Base-by-base conservation (phyloP, 2,888 invertebrate genomes). In the Epinotia demarniana region DNA sequence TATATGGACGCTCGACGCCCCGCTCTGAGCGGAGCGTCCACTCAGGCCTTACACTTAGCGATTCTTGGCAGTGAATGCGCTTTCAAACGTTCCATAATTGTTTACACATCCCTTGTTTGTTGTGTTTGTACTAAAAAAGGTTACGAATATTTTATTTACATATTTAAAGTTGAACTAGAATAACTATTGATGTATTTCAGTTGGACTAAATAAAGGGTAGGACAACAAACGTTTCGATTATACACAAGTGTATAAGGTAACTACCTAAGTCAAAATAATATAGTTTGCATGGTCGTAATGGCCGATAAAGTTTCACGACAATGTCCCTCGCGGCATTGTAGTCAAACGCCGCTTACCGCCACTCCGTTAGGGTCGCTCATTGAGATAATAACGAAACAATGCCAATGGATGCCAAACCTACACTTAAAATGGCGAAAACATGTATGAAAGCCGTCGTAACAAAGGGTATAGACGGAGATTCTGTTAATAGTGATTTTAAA, bases 341-440 rank as follows among this genome's bases (percentile, higher is more conserved):
- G 23, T 72, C 77, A 79, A 79, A 77, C 78, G 79, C 79, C 72
- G 76, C 74, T 81, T 77, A 85, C 83, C 78, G 78, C 77, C 80
- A 81, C 81, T 81, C 61, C 60, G 81, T 79, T 79, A 77, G 73
- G 80, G 79, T 71, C 78, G 78, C 80, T 81, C 80, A 78, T 82
- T 82, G 79, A 84, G 81, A 84, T 84, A 85, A 83, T 85, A 82
- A 81, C 79, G 76, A 80, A 84, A 77, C 80, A 82, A 82, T 81
- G 80, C 78, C 79, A 81, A 79, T 77, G 80, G 77, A 78, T 77
- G 76, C 78, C 58, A 18, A 66, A 39, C 67, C 58, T 53, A 57
- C 62, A 46, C 49, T 68, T 72, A 46, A 76, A 75, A 72, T 18
- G 60, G 62, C 60, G 19, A 62, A 39, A 57, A 69, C 69, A 63